phyloP scores from a whole-genome alignment of 2,113 vertebrate genomes.

The Zapornia atra region DNA sequence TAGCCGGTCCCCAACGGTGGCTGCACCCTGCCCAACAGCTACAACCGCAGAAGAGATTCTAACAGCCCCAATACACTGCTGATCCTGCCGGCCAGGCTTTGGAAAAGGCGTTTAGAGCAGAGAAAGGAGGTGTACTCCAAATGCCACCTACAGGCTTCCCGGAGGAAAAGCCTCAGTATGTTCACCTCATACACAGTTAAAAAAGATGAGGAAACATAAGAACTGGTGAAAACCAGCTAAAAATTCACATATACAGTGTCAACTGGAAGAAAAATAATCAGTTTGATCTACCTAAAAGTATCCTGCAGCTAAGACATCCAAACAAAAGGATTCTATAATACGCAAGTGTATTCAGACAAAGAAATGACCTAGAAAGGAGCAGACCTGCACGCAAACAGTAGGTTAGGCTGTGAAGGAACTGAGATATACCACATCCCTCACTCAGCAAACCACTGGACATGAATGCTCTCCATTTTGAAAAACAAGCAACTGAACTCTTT shows the following conservation, averaged over 20 bases:
- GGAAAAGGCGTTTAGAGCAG: neutral
- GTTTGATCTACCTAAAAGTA: neutral
- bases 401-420: neutral
- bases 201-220: neutral
- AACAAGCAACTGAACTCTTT: neutral
- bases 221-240: neutral
- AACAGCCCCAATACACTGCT: neutral
- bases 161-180: neutral
- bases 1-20: neutral
- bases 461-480: neutral
- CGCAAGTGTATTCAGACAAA: neutral
- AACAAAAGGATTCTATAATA: neutral
- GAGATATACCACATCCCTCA: neutral
- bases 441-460: neutral
- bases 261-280: neutral
- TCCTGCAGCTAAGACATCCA: neutral
- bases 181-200: neutral
- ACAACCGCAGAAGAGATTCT: neutral
- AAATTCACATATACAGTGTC: neutral
- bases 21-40: neutral
- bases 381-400: neutral
- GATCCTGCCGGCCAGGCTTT: neutral
- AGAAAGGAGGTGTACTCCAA: neutral
- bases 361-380: neutral
- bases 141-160: slow-evolving; percentile 35